Base-by-base conservation (phyloP, 2,113 vertebrate species). In the Urocynchramus pylzowi region DNA sequence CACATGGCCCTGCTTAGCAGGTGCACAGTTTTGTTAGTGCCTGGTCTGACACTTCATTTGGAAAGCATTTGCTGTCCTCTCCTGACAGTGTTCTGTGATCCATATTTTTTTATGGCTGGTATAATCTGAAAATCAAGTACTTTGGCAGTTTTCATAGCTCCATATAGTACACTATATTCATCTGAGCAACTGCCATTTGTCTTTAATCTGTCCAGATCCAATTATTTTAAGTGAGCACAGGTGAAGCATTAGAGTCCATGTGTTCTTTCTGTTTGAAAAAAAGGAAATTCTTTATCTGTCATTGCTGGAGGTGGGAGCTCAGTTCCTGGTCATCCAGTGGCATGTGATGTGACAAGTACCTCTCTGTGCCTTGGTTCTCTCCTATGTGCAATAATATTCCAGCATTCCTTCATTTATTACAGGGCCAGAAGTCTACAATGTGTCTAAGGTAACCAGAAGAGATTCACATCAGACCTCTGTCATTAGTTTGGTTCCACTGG, bases 61-160 rank as follows among this genome's bases (percentile, higher is more conserved):
- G 87, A 93, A 93, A 81, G 60, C 59, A 12, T 85, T 94, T 1
- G 0, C 82, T 67, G 47, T 90, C 69, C 82, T 85, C 93, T 95
- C 65, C 84, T 73, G 88, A 93, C 76, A 68, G 76, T 35, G 16
- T 56, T 97, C 83, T 84, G 53, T 71, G 76, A 79, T 80, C 88
- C 76, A 23, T 92, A 73, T 90, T 89, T 97, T 95, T 96, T 95
- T 93, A 95, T 1, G 3, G 89, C 73, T 95, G 84, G 60, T 93
- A 68, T 93, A 92, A 95, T 93, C 89, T 84, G 73, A 92, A 93
- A 95, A 95, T 93, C 76, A 86, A 94, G 92, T 93, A 74, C 82
- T 90, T 27, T 96, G 94, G 74, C 93, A 80, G 78, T 33, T 94
- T 91, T 69, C 1, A 22, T 89, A 59, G 78, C 63, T 87, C 61